Conservation (phyloP, 2,113 vertebrate species). For the Empidonax alnorum region DNA sequence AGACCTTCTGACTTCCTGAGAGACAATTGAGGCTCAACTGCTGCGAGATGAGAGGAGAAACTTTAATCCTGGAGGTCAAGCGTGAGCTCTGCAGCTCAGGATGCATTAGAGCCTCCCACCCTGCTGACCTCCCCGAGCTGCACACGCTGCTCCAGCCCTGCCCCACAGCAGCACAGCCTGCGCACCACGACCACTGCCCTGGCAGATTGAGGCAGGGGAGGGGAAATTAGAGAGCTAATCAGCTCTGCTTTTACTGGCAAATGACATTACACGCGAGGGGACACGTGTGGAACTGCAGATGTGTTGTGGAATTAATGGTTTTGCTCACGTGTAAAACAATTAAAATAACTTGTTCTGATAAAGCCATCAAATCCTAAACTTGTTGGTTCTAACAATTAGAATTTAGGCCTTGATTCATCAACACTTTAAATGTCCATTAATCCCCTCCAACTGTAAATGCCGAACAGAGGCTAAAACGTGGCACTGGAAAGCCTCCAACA, state of each 20-base stretch:
- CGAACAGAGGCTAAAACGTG: not conserved
- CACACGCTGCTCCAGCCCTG: not conserved
- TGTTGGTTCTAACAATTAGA: not conserved
- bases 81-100: conserved; percentile 46
- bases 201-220: conserved; percentile 11
- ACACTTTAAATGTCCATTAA: not conserved
- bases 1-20: conserved; percentile 67
- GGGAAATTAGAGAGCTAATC: conserved; percentile 48
- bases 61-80: conserved; percentile 53
- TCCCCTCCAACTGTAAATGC: not conserved
- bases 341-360: not conserved
- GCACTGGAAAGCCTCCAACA: not conserved
- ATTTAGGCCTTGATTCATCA: not conserved
- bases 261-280: not conserved
- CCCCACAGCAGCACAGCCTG: not conserved
- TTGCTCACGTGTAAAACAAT: not conserved
- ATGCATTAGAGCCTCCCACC: conserved; percentile 44
- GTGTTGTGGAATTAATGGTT: not conserved
- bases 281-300: not conserved
- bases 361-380: not conserved
- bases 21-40: conserved; percentile 52
- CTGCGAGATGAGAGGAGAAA: conserved; percentile 43
- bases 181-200: not conserved
- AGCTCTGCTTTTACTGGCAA: conserved; percentile 11
- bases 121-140: conserved; percentile 11